Base-by-base conservation (phyloP, 1,140 invertebrate species). In the Drosophila chauvacae region DNA sequence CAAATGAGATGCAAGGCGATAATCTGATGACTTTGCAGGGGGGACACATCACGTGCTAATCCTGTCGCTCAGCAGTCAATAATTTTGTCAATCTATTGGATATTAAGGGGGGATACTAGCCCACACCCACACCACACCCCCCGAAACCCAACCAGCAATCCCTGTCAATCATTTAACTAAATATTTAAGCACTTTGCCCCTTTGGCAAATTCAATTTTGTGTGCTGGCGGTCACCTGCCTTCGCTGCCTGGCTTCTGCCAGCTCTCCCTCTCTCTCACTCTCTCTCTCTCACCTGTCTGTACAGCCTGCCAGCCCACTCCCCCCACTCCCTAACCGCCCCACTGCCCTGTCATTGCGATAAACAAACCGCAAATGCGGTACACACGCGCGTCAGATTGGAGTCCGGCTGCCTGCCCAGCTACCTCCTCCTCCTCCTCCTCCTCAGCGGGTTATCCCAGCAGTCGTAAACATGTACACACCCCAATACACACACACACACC, bases 81-180 rank as follows among this genome's bases (percentile, higher is more conserved):
- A 78, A 78, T 78, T 78, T 78, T 14, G 76, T 78, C 76, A 64
- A 78, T 78, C 63, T 4, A 35, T 35, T 10, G 33, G 10, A 11
- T 10, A 33, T 23, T 23, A 23, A 23, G 23, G 23, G 23, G 23
- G 33, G 10, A 33, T 33, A 11, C 9, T 9, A 33, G 10, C 33
- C 33, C 10, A 10, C 9, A 33, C 16, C n/a, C 1, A n/a, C 14
- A 28, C 26, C 28, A n/a, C 30, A 9, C 16, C 16, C 7, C 39
- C 14, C 20, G 33, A 33, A 33, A 20, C 59, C 30, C 16, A 33
- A 16, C 41, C 28, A 47, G 55, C 72, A 77, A 77, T 77, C 60
- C 41, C 47, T 81, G 79, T 81, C 79, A 81, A 81, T 81, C 65
- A 84, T 83, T 83, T 83, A 66, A 84, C 58, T 84, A 77, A 84